Percentiles rank a stretch among this genome's conserved stretches.
Evolutionary conservation across 1,140 invertebrate species (phyloP).

Genomic region (Cydia strobilella): DNA sequence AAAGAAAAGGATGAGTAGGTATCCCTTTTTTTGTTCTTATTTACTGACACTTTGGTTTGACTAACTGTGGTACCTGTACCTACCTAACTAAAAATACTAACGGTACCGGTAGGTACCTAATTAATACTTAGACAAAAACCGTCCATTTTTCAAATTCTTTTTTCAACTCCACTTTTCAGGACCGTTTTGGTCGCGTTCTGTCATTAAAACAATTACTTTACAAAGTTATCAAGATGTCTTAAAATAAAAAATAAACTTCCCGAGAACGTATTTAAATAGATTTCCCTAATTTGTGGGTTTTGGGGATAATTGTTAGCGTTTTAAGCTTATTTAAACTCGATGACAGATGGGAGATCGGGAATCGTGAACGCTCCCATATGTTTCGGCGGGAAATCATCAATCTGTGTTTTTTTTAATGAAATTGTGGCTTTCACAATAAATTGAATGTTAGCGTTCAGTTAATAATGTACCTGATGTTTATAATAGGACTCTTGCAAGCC

Average conservation of each 20-base stretch:
- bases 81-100: too few species aligned
- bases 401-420: slow-evolving; percentile 1
- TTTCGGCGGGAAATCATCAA: slow-evolving; percentile 9
- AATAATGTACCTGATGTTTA: too few species aligned
- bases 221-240: slow-evolving; percentile 60
- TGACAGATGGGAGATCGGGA: slow-evolving; percentile 36
- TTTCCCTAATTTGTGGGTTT: slow-evolving; percentile 37
- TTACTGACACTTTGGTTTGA: too few species aligned
- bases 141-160: not conserved
- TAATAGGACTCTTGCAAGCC: too few species aligned
- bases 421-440: not conserved
- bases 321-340: slow-evolving; percentile 7
- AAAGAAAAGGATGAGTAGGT: too few species aligned
- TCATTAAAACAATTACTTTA: slow-evolving; percentile 64
- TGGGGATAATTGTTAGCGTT: slow-evolving; percentile 22
- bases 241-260: slow-evolving; percentile 35
- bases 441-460: not conserved
- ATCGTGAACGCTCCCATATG: slow-evolving; percentile 11
- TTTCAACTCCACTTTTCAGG: slow-evolving; percentile 51
- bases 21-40: too few species aligned
- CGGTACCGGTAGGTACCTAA: too few species aligned
- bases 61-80: too few species aligned
- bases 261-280: slow-evolving; percentile 39
- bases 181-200: slow-evolving; percentile 50
- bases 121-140: too few species aligned